Conservation (phyloP, 1,140 invertebrate genomes). For the Sitophilus oryzae region DNA sequence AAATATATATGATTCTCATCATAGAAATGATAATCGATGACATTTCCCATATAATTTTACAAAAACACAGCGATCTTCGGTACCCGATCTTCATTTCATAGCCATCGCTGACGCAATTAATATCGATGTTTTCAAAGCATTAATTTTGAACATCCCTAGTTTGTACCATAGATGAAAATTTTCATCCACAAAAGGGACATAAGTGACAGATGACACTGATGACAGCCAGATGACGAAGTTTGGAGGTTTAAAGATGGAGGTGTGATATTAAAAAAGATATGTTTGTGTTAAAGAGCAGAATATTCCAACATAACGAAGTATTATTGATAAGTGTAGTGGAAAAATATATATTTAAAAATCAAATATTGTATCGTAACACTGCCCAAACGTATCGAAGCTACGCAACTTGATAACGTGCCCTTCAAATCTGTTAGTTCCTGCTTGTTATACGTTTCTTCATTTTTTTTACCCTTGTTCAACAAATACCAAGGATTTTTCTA, state of each 20-base stretch:
- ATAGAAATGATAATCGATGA: too few species aligned
- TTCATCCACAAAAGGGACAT: too few species aligned
- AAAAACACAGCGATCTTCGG: too few species aligned
- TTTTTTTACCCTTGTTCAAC: neutral
- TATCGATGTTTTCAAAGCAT: too few species aligned
- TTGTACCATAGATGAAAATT: too few species aligned
- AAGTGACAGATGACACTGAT: neutral
- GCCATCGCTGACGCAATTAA: too few species aligned
- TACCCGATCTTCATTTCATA: too few species aligned
- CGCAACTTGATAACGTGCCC: neutral
- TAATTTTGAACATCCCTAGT: too few species aligned
- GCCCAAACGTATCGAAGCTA: neutral
- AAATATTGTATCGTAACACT: neutral
- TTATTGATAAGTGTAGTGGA: neutral
- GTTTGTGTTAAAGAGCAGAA: neutral
- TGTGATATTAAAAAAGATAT: conserved; percentile 3
- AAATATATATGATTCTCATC: neutral
- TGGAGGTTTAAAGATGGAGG: conserved; percentile 5
- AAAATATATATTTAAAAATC: neutral
- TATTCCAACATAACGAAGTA: neutral
- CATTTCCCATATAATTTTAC: too few species aligned
- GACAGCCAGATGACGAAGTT: neutral
- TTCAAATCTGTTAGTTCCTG: conserved; percentile 2
- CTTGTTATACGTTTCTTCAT: neutral
- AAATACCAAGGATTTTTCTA: neutral